A percentile compares a stretch with the other conserved stretches of the same genome.
These are phyloP conservation scores for Tachyglossus aculeatus DNA, from an alignment of 2,797 vertebrate species.

Conservation along the genomic window DNA sequence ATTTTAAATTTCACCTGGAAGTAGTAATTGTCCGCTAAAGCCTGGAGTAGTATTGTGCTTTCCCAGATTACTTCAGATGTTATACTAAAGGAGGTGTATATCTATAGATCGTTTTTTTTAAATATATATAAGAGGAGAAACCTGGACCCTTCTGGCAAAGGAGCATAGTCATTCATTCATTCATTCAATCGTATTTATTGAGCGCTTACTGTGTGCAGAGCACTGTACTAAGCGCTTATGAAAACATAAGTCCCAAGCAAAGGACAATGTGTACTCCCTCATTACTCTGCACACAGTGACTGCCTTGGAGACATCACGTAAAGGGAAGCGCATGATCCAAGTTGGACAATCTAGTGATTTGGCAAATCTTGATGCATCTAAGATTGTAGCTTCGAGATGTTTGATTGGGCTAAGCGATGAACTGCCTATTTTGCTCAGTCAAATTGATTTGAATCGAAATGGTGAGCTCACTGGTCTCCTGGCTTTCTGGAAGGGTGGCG, in stretches of 20 bases:
- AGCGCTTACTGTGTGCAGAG: too few relatives aligned
- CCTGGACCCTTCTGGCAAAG: slow-evolving; percentile 80
- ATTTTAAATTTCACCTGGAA: slow-evolving; percentile 64
- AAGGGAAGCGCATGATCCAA: slow-evolving; percentile 31
- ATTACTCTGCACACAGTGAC: slow-evolving; percentile 80
- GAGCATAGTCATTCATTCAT: too few relatives aligned
- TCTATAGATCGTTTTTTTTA: slow-evolving; percentile 56
- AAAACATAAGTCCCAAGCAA: slow-evolving; percentile 83
- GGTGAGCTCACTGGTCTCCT: slow-evolving; percentile 68
- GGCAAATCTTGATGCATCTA: slow-evolving; percentile 10
- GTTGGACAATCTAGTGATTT: background rate
- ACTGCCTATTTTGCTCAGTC: slow-evolving; percentile 69
- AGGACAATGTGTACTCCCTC: slow-evolving; percentile 88
- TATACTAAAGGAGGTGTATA: slow-evolving; percentile 21
- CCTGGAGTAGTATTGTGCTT: slow-evolving; percentile 50
- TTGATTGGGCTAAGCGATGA: slow-evolving; percentile 63
- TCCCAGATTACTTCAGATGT: slow-evolving; percentile 49
- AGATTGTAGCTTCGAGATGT: slow-evolving; percentile 47
- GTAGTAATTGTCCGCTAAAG: slow-evolving; percentile 48
- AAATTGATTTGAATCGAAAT: slow-evolving; percentile 60
- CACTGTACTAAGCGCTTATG: too few relatives aligned
- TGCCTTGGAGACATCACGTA: slow-evolving; percentile 76
- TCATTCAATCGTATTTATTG: too few relatives aligned
- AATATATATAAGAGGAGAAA: slow-evolving; percentile 54
- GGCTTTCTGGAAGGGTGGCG: slow-evolving; percentile 63